A percentile compares a stretch with the other conserved stretches of the same genome.
These are phyloP conservation scores for Heliornis fulica DNA, from an alignment of 2,113 vertebrate genomes.

Conservation along the genomic window DNA sequence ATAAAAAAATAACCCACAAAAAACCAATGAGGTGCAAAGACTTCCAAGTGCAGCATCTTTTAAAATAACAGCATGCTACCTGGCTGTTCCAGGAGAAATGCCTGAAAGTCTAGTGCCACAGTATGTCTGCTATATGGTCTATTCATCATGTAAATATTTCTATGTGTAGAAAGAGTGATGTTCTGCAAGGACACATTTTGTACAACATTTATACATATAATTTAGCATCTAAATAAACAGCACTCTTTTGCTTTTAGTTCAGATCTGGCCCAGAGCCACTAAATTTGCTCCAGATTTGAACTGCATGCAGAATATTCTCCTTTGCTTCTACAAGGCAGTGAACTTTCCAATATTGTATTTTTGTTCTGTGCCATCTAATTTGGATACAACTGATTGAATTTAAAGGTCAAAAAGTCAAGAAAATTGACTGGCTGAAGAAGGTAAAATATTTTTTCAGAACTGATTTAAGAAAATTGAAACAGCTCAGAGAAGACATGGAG, in stretches of 20 bases:
- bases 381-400: neutral
- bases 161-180: neutral
- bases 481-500: neutral
- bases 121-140: neutral
- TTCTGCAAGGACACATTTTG: neutral
- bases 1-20: too few species aligned
- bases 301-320: neutral
- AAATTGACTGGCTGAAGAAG: slow-evolving; percentile 1
- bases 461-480: neutral
- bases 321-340: neutral
- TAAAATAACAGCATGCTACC: neutral
- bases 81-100: neutral
- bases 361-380: neutral
- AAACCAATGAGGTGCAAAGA: neutral
- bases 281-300: neutral
- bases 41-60: neutral
- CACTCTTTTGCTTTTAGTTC: neutral
- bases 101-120: neutral
- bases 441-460: neutral
- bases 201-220: neutral
- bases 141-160: neutral
- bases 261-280: neutral
- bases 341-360: neutral
- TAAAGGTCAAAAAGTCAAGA: neutral
- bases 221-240: neutral